Evolutionary conservation across 2,888 invertebrate genomes (phyloP), one percentile per base, ranked within the genome.

Genomic region (Griposia aprilina): DNA sequence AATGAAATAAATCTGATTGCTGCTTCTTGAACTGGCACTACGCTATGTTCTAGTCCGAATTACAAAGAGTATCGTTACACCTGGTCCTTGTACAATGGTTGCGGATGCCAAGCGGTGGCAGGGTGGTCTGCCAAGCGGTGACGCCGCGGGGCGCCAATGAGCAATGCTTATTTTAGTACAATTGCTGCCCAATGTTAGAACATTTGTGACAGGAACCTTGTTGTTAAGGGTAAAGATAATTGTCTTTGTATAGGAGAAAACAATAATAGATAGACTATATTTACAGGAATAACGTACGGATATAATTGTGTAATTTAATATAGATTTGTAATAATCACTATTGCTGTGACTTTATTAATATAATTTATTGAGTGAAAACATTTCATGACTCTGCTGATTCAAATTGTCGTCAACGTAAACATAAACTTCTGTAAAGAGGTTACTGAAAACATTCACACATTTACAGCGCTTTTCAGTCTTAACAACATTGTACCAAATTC

Each of bases 41-140:
- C 50, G 73, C 26, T 85, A 78, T 73, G 79, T 78, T 73, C 60
- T 74, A 74, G 59, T 83, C 66, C 50, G 30, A 71, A 82, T 45
- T 78, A 86, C 84, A 86, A 82, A 75, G 76, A 65, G 76, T 82
- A 83, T 80, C 65, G 65, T 82, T 85, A 80, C 90, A 91, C 90
- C 92, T 93, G 92, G 88, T 87, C 88, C 76, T 84, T 65, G 83
- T 80, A 77, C 72, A 85, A 81, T 85, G 70, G 78, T 63, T 41
- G 82, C 85, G 88, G 88, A 86, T 94, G 94, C 94, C 95, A 94
- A 93, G 60, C 52, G 69, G 52, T 67, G 71, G 55, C 41, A 48
- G 89, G 89, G 89, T 85, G 81, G 83, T 88, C 82, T 94, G 95
- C 94, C 95, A 95, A 94, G 89, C 90, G 88, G 90, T 88, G 89